phyloP scores from a whole-genome alignment of 2,113 vertebrate species.

The Formicarius rufipectus region DNA sequence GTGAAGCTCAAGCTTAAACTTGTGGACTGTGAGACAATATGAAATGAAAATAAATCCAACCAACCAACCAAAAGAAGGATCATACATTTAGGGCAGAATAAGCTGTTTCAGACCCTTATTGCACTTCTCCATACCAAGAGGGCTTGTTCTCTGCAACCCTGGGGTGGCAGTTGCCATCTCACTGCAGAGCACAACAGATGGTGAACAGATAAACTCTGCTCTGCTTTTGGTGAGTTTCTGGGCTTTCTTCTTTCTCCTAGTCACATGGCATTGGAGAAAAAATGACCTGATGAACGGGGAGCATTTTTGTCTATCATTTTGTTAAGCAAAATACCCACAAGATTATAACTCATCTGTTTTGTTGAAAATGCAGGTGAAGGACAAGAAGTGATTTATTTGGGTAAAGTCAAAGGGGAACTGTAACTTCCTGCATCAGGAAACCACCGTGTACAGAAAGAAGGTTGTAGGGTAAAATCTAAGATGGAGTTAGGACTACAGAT shows the following conservation, averaged over 20 bases:
- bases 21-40: background rate
- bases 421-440: conserved; percentile 12
- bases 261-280: background rate
- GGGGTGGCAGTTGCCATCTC: background rate
- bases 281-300: background rate
- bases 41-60: background rate
- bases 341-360: background rate
- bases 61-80: background rate
- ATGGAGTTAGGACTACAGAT: accelerated
- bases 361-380: background rate
- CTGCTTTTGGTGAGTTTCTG: background rate
- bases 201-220: background rate
- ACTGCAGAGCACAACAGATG: background rate
- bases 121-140: background rate
- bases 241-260: background rate
- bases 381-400: background rate
- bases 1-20: background rate
- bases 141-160: background rate
- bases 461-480: background rate
- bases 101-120: background rate
- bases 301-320: background rate
- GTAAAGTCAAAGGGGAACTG: background rate
- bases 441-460: background rate
- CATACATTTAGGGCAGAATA: background rate
- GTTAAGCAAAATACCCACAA: background rate